phyloP scores from a whole-genome alignment of 2,113 vertebrate species.

The Etia nguti region DNA sequence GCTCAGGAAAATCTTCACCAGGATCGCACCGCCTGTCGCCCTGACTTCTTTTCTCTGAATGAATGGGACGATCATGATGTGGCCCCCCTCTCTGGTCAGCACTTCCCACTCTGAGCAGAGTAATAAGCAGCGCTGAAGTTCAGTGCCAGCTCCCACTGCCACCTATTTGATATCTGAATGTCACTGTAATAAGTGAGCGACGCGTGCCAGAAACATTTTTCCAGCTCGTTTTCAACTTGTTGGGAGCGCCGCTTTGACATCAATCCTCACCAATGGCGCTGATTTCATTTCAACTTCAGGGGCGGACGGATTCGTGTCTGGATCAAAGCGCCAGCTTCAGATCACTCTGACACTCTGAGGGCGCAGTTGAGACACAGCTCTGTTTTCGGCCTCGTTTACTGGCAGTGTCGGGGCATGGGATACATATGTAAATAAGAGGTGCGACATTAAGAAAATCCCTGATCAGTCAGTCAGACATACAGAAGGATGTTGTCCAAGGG shows the following conservation, averaged over 20 bases:
- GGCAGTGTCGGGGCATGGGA: neutral
- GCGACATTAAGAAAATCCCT: neutral
- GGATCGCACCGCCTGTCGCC: neutral
- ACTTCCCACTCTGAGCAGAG: slow-evolving; percentile 31
- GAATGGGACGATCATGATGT: neutral
- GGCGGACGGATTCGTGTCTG: neutral
- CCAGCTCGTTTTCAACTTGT: slow-evolving; percentile 30
- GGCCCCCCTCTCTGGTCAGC: slow-evolving; percentile 3
- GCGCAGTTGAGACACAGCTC: neutral
- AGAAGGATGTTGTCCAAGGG: neutral
- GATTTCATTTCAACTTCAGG: slow-evolving; percentile 12
- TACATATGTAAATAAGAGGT: neutral
- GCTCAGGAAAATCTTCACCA: neutral
- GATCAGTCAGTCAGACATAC: neutral
- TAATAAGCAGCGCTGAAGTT: slow-evolving; percentile 13
- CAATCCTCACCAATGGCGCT: neutral
- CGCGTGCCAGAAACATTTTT: slow-evolving; percentile 27
- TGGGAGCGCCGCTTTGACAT: slow-evolving; percentile 7
- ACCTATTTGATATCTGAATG: slow-evolving; percentile 46
- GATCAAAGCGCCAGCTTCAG: neutral
- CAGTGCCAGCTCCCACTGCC: slow-evolving; percentile 23
- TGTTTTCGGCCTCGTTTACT: neutral
- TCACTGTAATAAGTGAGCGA: slow-evolving; percentile 29
- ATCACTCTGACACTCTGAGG: neutral
- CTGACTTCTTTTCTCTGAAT: neutral